These are phyloP conservation scores for Anolis sagrei DNA, from an alignment of 2,113 vertebrate species.

Conservation along the genomic window DNA sequence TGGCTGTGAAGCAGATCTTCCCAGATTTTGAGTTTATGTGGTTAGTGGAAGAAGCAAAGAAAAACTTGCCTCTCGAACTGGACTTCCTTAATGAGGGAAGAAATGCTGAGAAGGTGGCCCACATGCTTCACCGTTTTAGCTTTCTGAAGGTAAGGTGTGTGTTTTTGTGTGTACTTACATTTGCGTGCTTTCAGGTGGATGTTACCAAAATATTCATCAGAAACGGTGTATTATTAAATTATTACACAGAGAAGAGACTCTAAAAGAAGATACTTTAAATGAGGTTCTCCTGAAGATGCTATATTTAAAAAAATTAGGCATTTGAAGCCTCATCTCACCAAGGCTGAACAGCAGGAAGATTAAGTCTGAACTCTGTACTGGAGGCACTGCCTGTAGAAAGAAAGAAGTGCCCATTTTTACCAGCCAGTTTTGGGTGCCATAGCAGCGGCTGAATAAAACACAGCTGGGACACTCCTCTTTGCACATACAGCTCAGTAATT, in stretches of 20 bases:
- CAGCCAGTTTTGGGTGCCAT: not conserved
- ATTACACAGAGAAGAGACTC: not conserved
- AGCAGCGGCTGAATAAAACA: not conserved
- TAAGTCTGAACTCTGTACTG: conserved; percentile 7
- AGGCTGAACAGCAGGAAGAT: not conserved
- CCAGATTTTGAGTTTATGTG: conserved; percentile 97
- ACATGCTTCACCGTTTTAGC: conserved; percentile 87
- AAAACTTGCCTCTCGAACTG: conserved; percentile 94
- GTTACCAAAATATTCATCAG: not conserved
- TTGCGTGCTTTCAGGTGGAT: not conserved
- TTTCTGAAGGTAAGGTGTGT: conserved; percentile 85
- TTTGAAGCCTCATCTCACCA: not conserved
- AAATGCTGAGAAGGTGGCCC: conserved; percentile 91
- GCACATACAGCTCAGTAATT: not conserved
- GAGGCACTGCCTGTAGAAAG: not conserved
- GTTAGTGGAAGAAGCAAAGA: conserved; percentile 97
- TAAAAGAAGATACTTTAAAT: not conserved
- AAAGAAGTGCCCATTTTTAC: conserved; percentile 16
- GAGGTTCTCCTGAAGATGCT: not conserved
- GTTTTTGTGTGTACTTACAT: not conserved
- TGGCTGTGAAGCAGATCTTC: conserved; percentile 90
- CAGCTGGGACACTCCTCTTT: conserved; percentile 18
- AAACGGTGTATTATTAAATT: not conserved
- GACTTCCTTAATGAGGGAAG: conserved; percentile 95
- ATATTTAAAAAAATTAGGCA: not conserved